phyloP scores from a whole-genome alignment of 2,888 invertebrate species.

The Tryphoninae sp. region DNA sequence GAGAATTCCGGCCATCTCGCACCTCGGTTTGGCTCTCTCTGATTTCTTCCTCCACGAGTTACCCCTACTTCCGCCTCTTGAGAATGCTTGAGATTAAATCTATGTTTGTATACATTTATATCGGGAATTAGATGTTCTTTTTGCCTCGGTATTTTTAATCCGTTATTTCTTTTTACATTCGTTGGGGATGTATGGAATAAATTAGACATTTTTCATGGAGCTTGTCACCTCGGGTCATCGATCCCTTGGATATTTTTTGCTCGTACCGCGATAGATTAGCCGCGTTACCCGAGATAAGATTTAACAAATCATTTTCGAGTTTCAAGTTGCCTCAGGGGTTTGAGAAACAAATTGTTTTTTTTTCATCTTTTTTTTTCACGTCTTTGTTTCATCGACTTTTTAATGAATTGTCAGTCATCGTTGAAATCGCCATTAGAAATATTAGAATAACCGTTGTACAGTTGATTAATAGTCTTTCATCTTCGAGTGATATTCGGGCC shows the following conservation, averaged over 20 bases:
- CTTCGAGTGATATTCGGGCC: no score
- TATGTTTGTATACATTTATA: conserved; percentile 26
- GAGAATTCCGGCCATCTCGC: conserved; percentile 41
- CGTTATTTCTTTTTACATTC: neutral
- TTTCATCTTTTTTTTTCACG: no score
- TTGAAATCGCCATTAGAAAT: no score
- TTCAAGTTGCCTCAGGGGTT: no score
- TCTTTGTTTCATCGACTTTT: no score
- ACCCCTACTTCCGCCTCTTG: conserved; percentile 8
- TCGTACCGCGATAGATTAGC: no score
- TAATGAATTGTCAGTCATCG: no score
- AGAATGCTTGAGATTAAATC: conserved; percentile 39
- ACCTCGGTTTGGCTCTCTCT: conserved; percentile 19
- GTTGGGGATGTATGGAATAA: conserved; percentile 13
- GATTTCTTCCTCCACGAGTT: conserved; percentile 7
- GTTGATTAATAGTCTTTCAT: no score
- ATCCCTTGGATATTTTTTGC: neutral
- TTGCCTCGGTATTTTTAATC: conserved; percentile 4
- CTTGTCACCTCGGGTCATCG: neutral
- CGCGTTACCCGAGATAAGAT: no score
- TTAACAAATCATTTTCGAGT: no score
- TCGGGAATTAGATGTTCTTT: conserved; percentile 33
- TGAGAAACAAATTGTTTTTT: no score
- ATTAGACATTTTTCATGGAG: conserved; percentile 12
- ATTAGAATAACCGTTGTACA: no score